A percentile compares a stretch with the other conserved stretches of the same genome.
These are phyloP conservation scores for Macrobrachium nipponense DNA, from an alignment of 1,140 invertebrate genomes.

Conservation along the genomic window DNA sequence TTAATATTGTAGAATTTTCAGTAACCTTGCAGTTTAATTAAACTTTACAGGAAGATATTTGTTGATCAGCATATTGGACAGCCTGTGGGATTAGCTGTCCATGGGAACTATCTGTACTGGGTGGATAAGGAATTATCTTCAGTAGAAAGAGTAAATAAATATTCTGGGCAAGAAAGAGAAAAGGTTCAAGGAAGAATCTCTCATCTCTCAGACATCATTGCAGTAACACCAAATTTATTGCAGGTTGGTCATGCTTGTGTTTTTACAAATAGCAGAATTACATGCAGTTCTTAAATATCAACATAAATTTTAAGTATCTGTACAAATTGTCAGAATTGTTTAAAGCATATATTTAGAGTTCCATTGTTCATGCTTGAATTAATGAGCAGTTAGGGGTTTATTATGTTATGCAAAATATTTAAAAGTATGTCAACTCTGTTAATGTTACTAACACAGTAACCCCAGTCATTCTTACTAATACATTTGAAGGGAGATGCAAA, in stretches of 20 bases:
- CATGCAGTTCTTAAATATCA: no score
- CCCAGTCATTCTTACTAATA: no score
- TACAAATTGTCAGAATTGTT: no score
- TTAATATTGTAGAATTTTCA: neutral
- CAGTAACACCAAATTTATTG: slow-evolving; percentile 65
- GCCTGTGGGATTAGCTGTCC: slow-evolving; percentile 75
- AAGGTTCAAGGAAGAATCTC: slow-evolving; percentile 68
- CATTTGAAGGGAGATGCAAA: no score
- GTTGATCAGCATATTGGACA: slow-evolving; percentile 60
- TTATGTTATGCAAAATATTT: no score
- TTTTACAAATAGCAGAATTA: no score
- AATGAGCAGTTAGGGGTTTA: no score
- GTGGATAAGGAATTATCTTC: slow-evolving; percentile 79
- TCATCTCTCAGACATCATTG: slow-evolving; percentile 69
- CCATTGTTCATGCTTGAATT: no score
- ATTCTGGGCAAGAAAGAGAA: slow-evolving; percentile 71
- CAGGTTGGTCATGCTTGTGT: slow-evolving; percentile 61
- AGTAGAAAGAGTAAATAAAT: slow-evolving; percentile 77
- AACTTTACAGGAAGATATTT: slow-evolving; percentile 66
- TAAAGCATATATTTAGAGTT: no score
- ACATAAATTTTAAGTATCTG: no score
- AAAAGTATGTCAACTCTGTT: no score
- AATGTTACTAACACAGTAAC: no score
- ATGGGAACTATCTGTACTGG: slow-evolving; percentile 84
- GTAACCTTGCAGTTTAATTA: slow-evolving; percentile 68